Evolutionary conservation across 2,888 invertebrate species (phyloP).

Genomic region (Saturnia pavonia): DNA sequence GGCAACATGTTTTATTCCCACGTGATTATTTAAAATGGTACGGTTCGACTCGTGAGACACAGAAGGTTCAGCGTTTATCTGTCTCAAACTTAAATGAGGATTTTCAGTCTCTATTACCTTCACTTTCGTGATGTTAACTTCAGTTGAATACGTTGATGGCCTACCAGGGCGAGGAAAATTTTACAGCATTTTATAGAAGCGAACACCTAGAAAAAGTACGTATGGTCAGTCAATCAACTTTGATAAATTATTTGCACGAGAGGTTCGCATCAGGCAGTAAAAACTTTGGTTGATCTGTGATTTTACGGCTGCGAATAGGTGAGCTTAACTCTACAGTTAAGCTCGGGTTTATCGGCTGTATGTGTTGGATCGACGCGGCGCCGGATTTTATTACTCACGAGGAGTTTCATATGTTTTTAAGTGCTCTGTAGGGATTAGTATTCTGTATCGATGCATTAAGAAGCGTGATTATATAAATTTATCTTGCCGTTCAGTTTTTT

Average conservation of each 20-base stretch:
- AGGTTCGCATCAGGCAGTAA: slow-evolving; percentile 32
- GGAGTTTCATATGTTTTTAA: slow-evolving; percentile 11
- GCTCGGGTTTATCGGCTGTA: slow-evolving; percentile 24
- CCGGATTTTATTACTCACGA: slow-evolving; percentile 8
- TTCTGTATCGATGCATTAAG: neutral
- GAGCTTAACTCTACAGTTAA: slow-evolving; percentile 20
- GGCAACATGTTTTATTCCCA: too few species aligned
- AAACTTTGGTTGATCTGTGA: slow-evolving; percentile 40
- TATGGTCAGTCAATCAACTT: slow-evolving; percentile 30
- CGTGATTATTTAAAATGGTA: too few species aligned
- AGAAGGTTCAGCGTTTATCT: too few species aligned
- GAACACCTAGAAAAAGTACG: slow-evolving; percentile 7
- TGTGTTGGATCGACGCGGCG: slow-evolving; percentile 4
- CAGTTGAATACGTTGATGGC: too few species aligned
- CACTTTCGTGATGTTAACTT: too few species aligned
- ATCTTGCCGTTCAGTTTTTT: neutral
- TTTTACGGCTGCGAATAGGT: slow-evolving; percentile 35
- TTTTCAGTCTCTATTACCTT: too few species aligned
- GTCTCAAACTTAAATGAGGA: too few species aligned
- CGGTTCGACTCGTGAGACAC: too few species aligned
- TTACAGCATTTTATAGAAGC: neutral
- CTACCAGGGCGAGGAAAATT: too few species aligned
- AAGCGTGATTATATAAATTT: neutral
- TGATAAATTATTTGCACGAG: slow-evolving; percentile 40
- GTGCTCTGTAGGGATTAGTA: neutral